phyloP scores from a whole-genome alignment of 2,888 invertebrate species.

The Chloroclysta siterata region DNA sequence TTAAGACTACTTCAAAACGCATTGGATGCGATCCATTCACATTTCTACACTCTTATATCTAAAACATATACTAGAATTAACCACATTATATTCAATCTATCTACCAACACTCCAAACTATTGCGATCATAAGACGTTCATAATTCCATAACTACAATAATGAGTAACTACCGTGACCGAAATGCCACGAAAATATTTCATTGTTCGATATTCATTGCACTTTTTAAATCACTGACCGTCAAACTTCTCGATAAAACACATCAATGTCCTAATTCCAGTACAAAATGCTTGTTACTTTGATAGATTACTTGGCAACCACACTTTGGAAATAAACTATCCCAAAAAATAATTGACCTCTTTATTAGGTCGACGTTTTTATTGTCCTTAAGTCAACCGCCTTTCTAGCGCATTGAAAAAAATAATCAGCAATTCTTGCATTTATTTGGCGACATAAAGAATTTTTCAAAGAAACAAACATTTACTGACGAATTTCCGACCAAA shows the following conservation, averaged over 20 bases:
- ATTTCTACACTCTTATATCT: conserved; percentile 57
- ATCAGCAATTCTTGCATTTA: neutral
- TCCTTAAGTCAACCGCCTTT: conserved; percentile 8
- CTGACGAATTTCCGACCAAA: conserved; percentile 13
- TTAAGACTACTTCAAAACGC: conserved; percentile 60
- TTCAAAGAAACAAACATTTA: conserved; percentile 23
- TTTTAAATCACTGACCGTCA: conserved; percentile 25
- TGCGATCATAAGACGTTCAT: conserved; percentile 73
- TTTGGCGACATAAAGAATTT: conserved; percentile 31
- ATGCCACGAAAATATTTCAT: conserved; percentile 41
- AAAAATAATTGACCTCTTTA: conserved; percentile 14
- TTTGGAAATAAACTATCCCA: neutral
- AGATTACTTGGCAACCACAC: conserved; percentile 8
- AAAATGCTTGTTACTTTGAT: conserved; percentile 21
- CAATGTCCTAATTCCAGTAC: conserved; percentile 19
- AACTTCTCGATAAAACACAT: conserved; percentile 25
- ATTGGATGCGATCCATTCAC: conserved; percentile 63
- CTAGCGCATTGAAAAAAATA: neutral
- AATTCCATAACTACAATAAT: conserved; percentile 45
- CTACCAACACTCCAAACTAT: conserved; percentile 59
- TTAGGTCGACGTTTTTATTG: conserved; percentile 24
- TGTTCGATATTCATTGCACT: conserved; percentile 44
- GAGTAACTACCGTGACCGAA: conserved; percentile 43
- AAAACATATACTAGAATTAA: conserved; percentile 66
- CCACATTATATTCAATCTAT: conserved; percentile 74